Base-by-base conservation (phyloP, 2,113 vertebrate species). In the Prolemur simus region DNA sequence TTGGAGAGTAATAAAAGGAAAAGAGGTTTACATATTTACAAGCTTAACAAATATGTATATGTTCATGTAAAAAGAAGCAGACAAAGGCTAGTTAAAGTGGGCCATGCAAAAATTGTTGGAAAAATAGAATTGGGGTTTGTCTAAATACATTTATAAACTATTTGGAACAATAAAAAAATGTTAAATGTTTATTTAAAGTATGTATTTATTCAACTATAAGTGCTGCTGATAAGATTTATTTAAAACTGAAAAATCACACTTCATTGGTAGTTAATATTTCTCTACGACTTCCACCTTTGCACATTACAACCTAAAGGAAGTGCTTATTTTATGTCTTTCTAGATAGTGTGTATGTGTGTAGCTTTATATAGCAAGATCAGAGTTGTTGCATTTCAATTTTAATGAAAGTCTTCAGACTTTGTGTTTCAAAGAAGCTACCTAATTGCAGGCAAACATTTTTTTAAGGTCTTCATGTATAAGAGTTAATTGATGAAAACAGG, bases 401-500 rank as follows among this genome's bases (percentile, higher is more conserved):
- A 93, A 91, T 78, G 47, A 83, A 92, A n/a, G 10, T 49, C 82
- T 77, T 88, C 21, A 87, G 34, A 21, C 34, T 93, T 58, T 73
- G 21, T 21, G n/a, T 76, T 87, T 91, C 39, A 87, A 34, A 66
- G 21, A 80, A 73, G 5, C n/a, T 54, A 29, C 29, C 83, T 93
- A 87, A 74, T 68, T 56, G 76, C 21, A 74, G 34, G 15, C 20
- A 73, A 87, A 3, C 9, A 74, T 45, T 34, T 71, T 90, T 9
- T 89, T 77, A 47, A 42, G 8, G 11, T 60, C 34, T 89, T 68
- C 89, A 45, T 42, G 2, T 76, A 23, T 39, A 39, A 49, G 37
- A 95, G 56, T 94, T 92, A 37, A 73, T 66, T 71, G 63, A 84
- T 83, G 45, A 93, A 45, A 87, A 76, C 45, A 88, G 25, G 37